phyloP scores from a whole-genome alignment of 2,888 invertebrate genomes.

The Phania funesta region DNA sequence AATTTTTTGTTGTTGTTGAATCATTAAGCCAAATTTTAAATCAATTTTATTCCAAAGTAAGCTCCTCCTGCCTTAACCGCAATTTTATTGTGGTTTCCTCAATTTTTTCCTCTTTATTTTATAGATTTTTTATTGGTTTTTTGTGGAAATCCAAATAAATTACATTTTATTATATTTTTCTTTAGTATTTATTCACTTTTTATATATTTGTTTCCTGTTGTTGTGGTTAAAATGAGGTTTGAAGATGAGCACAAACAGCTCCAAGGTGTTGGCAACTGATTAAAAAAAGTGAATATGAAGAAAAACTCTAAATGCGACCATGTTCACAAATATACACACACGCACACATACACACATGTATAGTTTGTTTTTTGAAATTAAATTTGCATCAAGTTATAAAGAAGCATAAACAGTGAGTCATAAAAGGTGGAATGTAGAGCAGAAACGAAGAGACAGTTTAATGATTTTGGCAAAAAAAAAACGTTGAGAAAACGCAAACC shows the following conservation, averaged over 20 bases:
- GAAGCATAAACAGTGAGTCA: no score
- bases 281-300: neutral
- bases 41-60: no score
- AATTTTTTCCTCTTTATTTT: neutral
- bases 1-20: no score
- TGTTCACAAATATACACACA: no score
- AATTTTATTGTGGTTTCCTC: constrained; percentile 37
- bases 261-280: neutral
- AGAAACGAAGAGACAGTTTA: no score
- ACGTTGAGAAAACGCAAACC: no score
- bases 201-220: constrained; percentile 29
- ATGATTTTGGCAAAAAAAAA: no score
- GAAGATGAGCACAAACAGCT: constrained; percentile 13
- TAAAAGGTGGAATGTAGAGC: no score
- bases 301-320: neutral
- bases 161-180: constrained; percentile 32
- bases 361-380: no score
- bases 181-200: constrained; percentile 4
- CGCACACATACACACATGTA: no score
- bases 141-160: constrained; percentile 22
- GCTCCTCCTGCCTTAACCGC: neutral
- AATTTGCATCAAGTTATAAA: no score
- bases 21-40: no score
- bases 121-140: neutral
- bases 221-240: constrained; percentile 23